Percentiles rank a stretch among this genome's conserved stretches.
These are phyloP conservation scores for Typhlichthys subterraneus DNA, from an alignment of 2,797 vertebrate genomes.

Conservation along the genomic window DNA sequence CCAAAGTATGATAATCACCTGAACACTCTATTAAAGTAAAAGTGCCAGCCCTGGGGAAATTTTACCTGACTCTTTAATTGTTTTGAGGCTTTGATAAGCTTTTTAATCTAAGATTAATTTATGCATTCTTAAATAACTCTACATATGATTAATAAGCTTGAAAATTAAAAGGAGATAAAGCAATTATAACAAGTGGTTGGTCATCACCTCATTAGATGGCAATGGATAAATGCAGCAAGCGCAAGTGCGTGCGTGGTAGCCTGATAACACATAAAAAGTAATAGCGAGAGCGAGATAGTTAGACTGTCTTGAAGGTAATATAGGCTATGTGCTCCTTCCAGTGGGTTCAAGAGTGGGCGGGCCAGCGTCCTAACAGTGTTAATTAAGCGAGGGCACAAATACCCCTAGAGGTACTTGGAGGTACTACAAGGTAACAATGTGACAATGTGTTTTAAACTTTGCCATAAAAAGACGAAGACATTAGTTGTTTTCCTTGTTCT, in stretches of 20 bases:
- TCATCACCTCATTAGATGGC: conserved; percentile 99
- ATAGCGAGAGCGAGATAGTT: conserved; percentile 16
- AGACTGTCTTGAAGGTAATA: conserved; percentile 27
- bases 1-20: conserved; percentile 99
- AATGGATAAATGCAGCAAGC: conserved; percentile 86
- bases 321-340: conserved; percentile 16
- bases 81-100: conserved; percentile 99
- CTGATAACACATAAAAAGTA: conserved; percentile 49
- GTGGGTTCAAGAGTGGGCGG: conserved; percentile 8
- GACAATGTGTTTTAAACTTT: no score
- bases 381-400: no score
- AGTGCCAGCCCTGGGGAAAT: conserved; percentile 98
- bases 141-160: conserved; percentile 99
- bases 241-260: conserved; percentile 39
- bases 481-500: no score
- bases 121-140: conserved; percentile 99
- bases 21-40: conserved; percentile 99
- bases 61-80: conserved; percentile 99
- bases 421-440: no score
- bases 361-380: conserved; percentile 8
- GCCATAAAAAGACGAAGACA: no score
- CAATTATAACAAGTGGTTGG: conserved; percentile 99
- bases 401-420: no score
- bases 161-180: conserved; percentile 99
- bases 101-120: conserved; percentile 99